Evolutionary conservation across 2,113 vertebrate genomes (phyloP).

Genomic region (Petaurus breviceps): DNA sequence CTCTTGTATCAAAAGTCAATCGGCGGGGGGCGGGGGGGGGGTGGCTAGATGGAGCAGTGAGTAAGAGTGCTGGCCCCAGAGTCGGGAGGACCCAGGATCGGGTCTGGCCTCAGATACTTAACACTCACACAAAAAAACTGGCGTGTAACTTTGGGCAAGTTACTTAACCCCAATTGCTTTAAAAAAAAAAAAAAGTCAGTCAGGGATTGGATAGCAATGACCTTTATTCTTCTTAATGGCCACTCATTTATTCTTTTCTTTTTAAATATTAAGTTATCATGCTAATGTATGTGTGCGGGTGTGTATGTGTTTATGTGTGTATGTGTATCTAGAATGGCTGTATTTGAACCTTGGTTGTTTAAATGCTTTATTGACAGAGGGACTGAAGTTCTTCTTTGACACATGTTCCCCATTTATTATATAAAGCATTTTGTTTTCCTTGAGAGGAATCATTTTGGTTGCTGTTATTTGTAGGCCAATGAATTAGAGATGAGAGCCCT

Average conservation of each 20-base stretch:
- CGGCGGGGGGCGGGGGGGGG: no score
- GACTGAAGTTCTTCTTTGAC: background rate
- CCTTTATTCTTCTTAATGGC: background rate
- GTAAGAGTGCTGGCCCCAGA: no score
- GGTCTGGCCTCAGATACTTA: no score
- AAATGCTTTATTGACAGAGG: background rate
- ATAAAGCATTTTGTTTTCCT: background rate
- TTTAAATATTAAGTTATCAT: background rate
- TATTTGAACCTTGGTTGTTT: background rate
- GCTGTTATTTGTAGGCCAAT: background rate
- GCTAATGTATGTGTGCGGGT: background rate
- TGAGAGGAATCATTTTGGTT: background rate
- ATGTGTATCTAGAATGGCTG: background rate
- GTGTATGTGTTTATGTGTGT: background rate
- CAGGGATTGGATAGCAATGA: background rate
- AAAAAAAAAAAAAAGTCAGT: background rate
- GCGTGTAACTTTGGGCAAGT: no score
- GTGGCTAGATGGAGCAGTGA: no score
- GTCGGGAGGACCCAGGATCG: no score
- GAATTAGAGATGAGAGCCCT: background rate
- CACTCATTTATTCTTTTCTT: background rate
- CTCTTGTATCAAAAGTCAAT: background rate
- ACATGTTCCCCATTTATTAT: background rate
- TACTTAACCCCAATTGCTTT: no score
- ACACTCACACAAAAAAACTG: no score